phyloP scores from a whole-genome alignment of 2,888 invertebrate species.

The Acronicta leporina region DNA sequence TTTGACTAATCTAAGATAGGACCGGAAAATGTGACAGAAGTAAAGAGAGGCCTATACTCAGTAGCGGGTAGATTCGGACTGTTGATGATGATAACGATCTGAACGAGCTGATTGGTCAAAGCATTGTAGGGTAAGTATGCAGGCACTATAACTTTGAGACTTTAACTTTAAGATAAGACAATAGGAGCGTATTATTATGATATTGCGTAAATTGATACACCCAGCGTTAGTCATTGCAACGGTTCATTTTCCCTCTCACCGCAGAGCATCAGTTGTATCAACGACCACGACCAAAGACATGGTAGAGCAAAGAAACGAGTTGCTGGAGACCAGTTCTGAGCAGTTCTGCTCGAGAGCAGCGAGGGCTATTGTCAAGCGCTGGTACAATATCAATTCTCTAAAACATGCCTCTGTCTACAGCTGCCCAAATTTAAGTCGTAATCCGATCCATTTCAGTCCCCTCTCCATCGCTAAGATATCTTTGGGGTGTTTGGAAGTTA shows the following conservation, averaged over 20 bases:
- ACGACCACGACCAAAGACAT: constrained; percentile 62
- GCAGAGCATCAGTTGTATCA: constrained; percentile 65
- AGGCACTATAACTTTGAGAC: background rate
- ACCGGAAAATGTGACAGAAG: too few species aligned
- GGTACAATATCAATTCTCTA: constrained; percentile 33
- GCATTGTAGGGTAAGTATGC: too few species aligned
- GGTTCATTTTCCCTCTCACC: constrained; percentile 48
- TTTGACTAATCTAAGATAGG: too few species aligned
- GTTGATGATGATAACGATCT: too few species aligned
- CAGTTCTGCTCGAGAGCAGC: constrained; percentile 46
- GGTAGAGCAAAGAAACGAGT: constrained; percentile 43
- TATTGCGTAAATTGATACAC: background rate
- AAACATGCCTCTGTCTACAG: background rate
- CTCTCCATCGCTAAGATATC: background rate
- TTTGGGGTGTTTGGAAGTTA: background rate
- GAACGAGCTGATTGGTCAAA: background rate
- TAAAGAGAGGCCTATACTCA: too few species aligned
- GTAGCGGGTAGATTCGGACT: too few species aligned
- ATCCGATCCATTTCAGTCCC: background rate
- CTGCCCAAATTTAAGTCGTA: background rate
- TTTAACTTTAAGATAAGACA: too few species aligned
- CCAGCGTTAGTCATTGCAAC: constrained; percentile 26
- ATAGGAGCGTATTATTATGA: background rate
- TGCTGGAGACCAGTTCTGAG: constrained; percentile 36
- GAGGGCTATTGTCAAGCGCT: constrained; percentile 42